A percentile compares a stretch with the other conserved stretches of the same genome.
These are phyloP conservation scores for Indicator maculatus DNA, from an alignment of 2,113 vertebrate species.

Conservation along the genomic window DNA sequence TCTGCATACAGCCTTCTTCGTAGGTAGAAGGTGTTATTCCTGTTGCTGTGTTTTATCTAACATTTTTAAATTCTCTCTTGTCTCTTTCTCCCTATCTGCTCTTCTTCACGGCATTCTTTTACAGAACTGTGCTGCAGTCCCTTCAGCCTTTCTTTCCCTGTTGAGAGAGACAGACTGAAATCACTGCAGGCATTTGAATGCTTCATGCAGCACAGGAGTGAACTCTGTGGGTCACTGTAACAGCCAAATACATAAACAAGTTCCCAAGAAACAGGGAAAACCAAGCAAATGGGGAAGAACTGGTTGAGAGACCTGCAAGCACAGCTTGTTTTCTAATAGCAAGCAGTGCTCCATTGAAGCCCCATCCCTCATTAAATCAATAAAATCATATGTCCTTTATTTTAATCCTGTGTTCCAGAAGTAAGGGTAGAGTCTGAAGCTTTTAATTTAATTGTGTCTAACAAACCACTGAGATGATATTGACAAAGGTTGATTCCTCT, in stretches of 20 bases:
- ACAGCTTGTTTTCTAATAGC: slow-evolving; percentile 15
- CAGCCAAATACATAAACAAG: slow-evolving; percentile 49
- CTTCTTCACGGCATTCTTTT: slow-evolving; percentile 44
- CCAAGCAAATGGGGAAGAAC: slow-evolving; percentile 9
- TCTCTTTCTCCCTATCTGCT: slow-evolving; percentile 25
- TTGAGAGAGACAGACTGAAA: slow-evolving; percentile 47
- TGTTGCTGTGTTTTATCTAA: slow-evolving; percentile 56
- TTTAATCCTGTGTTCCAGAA: slow-evolving; percentile 72
- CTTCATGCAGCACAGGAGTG: slow-evolving; percentile 45
- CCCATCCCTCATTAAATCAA: slow-evolving; percentile 76
- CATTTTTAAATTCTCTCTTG: neutral
- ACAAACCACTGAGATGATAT: slow-evolving; percentile 64
- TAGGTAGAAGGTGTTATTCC: slow-evolving; percentile 62
- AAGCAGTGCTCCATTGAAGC: slow-evolving; percentile 30
- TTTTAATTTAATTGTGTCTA: slow-evolving; percentile 77
- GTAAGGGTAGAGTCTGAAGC: slow-evolving; percentile 48
- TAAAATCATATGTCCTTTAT: slow-evolving; percentile 79
- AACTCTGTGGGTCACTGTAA: slow-evolving; percentile 50
- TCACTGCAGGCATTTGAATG: slow-evolving; percentile 66
- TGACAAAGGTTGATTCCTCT: slow-evolving; percentile 77
- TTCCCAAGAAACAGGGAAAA: slow-evolving; percentile 14
- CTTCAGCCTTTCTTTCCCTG: slow-evolving; percentile 19
- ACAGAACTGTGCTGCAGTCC: neutral
- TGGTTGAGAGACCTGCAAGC: slow-evolving; percentile 38
- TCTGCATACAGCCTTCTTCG: slow-evolving; percentile 45